A percentile compares a stretch with the other conserved stretches of the same genome.
Conservation (phyloP, 2,113 vertebrate species). For the Urocynchramus pylzowi region DNA sequence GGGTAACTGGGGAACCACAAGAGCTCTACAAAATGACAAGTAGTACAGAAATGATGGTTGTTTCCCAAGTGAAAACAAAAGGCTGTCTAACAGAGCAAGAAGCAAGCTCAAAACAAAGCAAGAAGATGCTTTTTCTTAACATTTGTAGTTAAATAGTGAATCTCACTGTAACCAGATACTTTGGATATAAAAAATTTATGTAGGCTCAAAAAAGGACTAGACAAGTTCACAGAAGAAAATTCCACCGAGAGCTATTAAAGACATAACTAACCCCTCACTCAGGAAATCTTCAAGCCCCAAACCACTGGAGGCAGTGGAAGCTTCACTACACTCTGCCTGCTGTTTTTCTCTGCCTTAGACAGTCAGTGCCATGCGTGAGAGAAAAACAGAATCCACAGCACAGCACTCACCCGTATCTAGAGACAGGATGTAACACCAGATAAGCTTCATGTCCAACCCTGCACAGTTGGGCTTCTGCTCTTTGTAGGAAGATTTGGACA, state of each 20-base stretch:
- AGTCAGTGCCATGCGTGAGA: accelerated
- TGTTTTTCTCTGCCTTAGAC: not conserved
- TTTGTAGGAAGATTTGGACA: not conserved
- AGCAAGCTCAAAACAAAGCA: not conserved
- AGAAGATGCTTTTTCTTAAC: not conserved
- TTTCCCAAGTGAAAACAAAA: not conserved
- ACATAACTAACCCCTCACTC: not conserved
- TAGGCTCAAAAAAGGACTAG: not conserved
- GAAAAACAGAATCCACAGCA: not conserved
- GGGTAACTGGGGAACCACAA: not conserved
- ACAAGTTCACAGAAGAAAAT: slow-evolving; percentile 3
- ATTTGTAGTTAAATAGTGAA: not conserved
- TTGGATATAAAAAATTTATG: not conserved
- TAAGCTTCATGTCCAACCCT: not conserved
- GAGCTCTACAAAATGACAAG: not conserved
- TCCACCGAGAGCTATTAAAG: not conserved
- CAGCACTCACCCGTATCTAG: not conserved
- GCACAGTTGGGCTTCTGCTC: not conserved
- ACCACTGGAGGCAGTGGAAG: not conserved
- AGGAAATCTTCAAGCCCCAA: slow-evolving; percentile 5
- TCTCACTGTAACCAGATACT: not conserved
- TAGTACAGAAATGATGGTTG: not conserved
- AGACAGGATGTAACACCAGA: not conserved
- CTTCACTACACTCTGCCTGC: not conserved
- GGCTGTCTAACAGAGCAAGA: not conserved